Percentiles rank a stretch among this genome's conserved stretches.
Conservation (phyloP, 1,140 invertebrate genomes). For the Caenorhabditis inopinata region DNA sequence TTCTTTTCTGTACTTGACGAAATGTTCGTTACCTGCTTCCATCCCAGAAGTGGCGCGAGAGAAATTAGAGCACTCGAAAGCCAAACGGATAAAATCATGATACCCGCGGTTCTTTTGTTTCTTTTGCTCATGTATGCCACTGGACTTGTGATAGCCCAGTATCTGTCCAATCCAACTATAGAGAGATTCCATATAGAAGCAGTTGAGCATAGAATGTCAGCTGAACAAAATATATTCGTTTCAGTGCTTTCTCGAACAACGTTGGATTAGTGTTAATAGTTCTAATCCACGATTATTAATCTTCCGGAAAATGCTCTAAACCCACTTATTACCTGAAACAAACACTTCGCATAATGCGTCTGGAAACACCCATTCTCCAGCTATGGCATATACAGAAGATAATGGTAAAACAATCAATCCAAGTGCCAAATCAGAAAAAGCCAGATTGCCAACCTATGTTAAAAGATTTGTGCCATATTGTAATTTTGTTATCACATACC, state of each 20-base stretch:
- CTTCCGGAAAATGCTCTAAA: too few relatives aligned
- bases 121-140: conserved; percentile 63
- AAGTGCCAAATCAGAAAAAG: conserved; percentile 65
- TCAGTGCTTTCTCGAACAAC: too few relatives aligned
- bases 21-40: conserved; percentile 59
- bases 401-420: conserved; percentile 62
- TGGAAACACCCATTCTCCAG: conserved; percentile 64
- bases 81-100: conserved; percentile 65
- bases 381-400: conserved; percentile 65
- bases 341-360: conserved; percentile 65
- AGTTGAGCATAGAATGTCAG: conserved; percentile 65
- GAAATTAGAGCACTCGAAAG: conserved; percentile 62
- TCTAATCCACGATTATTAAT: too few relatives aligned
- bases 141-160: conserved; percentile 65
- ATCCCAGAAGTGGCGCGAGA: conserved; percentile 63
- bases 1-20: neutral
- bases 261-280: too few relatives aligned
- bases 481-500: conserved; percentile 49
- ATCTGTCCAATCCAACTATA: conserved; percentile 63
- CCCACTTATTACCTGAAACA: conserved; percentile 61
- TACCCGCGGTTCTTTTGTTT: conserved; percentile 55
- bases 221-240: conserved; percentile 45
- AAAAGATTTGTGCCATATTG: neutral
- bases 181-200: conserved; percentile 65
- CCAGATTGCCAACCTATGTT: conserved; percentile 62